Evolutionary conservation across 2,113 vertebrate species (phyloP), one percentile per base, ranked within the genome.

Genomic region (Cyprinus carpio): DNA sequence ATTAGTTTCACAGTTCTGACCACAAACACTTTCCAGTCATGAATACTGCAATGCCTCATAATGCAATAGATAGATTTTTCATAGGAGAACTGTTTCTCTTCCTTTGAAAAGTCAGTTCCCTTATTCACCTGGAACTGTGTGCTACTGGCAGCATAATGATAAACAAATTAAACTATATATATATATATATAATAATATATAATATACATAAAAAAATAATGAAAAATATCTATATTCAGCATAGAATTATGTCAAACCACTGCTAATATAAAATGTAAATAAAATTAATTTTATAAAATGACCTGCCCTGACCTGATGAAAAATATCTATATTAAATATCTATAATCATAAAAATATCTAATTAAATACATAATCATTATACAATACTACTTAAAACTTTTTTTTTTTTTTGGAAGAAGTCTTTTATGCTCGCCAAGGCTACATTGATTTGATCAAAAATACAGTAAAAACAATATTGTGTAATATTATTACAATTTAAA

Each of bases 1-100:
- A 91, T 91, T 89, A 84, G 87, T 89, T 78, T 87, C 89, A 62
- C 49, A 80, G 72, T 49, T 80, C 54, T 60, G 67, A 51, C 54
- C 82, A 43, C 29, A 16, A 79, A 56, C 31, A 65, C n/a, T 40
- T 82, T 85, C 76, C 80, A 74, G 40, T 77, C 54, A 71, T 37
- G 58, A 27, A 40, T 71, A 74, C 49, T 46, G 56, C 40, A 82
- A 84, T 78, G 60, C 69, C 81, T 82, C 77, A 78, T 83, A 84
- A 88, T 74, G 84, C 51, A 25, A 81, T 31, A 82, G 46, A 86
- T 84, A 71, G 84, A 67, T 84, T 81, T 82, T 83, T 86, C 74
- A 75, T 67, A 69, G 8, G 15, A 74, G 51, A 82, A 87, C 79
- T 43, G 49, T 65, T 83, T 80, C 65, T 40, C 18, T 81, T 49